Evolutionary conservation across 2,113 vertebrate genomes (phyloP).

Genomic region (Procavia capensis): DNA sequence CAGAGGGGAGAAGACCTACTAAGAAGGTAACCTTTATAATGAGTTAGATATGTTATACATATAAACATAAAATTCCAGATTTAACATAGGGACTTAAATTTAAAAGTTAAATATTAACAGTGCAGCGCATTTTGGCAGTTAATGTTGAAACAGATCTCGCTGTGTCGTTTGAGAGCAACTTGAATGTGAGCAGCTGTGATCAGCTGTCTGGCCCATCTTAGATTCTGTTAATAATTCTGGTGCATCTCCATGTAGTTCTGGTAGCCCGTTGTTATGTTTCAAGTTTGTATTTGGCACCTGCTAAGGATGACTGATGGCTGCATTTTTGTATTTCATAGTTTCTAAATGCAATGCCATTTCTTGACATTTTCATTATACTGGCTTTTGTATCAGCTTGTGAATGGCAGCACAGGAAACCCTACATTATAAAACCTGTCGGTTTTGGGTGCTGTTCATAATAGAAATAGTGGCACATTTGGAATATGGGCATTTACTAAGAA

Average conservation of each 20-base stretch:
- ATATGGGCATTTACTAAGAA: background rate
- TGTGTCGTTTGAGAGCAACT: background rate
- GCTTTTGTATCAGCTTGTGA: conserved; percentile 37
- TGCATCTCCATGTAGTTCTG: background rate
- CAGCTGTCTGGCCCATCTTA: background rate
- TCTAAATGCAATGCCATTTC: conserved; percentile 56
- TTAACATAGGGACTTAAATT: background rate
- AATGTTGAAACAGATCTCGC: background rate
- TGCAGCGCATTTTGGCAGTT: background rate
- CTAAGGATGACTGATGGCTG: conserved; percentile 66
- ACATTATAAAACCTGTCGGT: conserved; percentile 46
- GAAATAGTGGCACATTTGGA: conserved; percentile 31
- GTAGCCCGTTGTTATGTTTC: conserved; percentile 5
- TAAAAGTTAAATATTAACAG: too few relatives aligned
- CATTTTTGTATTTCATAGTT: conserved; percentile 47
- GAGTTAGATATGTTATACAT: background rate
- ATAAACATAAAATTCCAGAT: background rate
- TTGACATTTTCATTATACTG: conserved; percentile 46
- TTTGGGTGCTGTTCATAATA: conserved; percentile 30
- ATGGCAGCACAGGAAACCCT: conserved; percentile 43
- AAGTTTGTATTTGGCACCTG: conserved; percentile 48
- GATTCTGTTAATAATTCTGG: background rate
- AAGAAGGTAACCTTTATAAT: conserved; percentile 1
- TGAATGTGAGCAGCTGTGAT: background rate
- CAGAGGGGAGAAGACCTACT: background rate